phyloP scores from a whole-genome alignment of 1,140 invertebrate genomes.

The Drosophila simulans region DNA sequence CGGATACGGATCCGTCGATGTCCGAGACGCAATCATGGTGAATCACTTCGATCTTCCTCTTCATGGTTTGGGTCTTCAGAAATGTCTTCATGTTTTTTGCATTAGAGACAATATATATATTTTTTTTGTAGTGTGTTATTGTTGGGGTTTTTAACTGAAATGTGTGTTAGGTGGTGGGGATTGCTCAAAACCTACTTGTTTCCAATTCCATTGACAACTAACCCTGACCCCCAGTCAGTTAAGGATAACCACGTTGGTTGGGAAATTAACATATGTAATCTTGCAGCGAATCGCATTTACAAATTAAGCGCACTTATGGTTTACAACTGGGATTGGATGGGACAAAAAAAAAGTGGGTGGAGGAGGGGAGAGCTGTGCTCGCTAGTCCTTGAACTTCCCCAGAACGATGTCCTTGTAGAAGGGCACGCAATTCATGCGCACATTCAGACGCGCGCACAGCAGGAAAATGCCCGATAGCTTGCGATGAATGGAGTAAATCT shows the following conservation, averaged over 20 bases:
- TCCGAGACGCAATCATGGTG: neutral
- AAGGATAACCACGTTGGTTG: neutral
- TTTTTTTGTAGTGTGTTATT: neutral
- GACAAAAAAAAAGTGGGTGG: neutral
- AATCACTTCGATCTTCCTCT: neutral
- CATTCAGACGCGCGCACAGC: constrained; percentile 95
- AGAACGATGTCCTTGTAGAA: constrained; percentile 93
- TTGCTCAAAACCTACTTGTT: neutral
- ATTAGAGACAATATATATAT: too few relatives aligned
- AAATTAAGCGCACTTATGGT: constrained; percentile 1
- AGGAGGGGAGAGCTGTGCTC: too few relatives aligned
- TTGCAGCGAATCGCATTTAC: neutral
- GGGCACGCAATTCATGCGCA: constrained; percentile 93
- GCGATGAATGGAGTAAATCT: constrained; percentile 98
- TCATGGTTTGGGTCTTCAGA: neutral
- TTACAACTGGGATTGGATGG: neutral
- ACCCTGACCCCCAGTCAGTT: neutral
- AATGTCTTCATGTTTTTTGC: neutral
- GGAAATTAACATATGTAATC: neutral
- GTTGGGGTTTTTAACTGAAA: neutral
- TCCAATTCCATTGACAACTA: too few relatives aligned
- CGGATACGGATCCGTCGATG: too few relatives aligned
- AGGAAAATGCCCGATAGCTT: constrained; percentile 99
- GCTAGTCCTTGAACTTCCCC: constrained; percentile 72
- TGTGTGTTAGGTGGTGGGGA: neutral